Conservation (phyloP, 2,113 vertebrate genomes). For the Prolemur simus region DNA sequence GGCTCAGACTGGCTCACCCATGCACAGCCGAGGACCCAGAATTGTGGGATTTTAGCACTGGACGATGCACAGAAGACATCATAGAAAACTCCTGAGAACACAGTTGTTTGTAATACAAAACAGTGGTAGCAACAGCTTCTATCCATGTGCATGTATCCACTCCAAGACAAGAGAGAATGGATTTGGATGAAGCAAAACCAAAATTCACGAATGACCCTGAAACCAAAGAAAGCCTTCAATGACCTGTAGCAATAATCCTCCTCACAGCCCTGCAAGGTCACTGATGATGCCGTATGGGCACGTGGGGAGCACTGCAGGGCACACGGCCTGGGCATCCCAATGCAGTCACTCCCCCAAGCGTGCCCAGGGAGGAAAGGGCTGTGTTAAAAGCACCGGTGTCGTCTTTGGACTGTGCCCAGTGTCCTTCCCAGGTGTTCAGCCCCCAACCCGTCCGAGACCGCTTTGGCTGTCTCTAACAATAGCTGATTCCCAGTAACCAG, state of each 20-base stretch:
- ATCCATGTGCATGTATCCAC: background rate
- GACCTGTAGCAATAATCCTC: background rate
- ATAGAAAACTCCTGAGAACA: background rate
- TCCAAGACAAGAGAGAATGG: background rate
- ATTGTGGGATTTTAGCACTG: background rate
- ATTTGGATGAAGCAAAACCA: background rate
- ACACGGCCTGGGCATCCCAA: background rate
- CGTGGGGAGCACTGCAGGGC: too few relatives aligned
- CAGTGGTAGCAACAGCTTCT: background rate
- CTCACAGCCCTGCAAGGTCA: background rate
- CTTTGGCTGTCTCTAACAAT: too few relatives aligned
- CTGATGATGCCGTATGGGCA: background rate
- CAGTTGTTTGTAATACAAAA: background rate
- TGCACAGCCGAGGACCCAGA: background rate
- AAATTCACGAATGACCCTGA: background rate
- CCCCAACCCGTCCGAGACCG: background rate
- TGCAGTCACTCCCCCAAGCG: background rate
- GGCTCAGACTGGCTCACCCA: background rate
- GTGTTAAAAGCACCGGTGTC: too few relatives aligned
- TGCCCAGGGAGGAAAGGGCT: background rate
- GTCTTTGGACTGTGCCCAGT: background rate
- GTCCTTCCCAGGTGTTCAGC: background rate
- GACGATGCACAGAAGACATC: background rate
- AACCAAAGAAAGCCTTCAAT: background rate
- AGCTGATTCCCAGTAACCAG: background rate